A percentile compares a stretch with the other conserved stretches of the same genome.
phyloP scores from a whole-genome alignment of 2,113 vertebrate genomes.

The Turdus rufiventris region DNA sequence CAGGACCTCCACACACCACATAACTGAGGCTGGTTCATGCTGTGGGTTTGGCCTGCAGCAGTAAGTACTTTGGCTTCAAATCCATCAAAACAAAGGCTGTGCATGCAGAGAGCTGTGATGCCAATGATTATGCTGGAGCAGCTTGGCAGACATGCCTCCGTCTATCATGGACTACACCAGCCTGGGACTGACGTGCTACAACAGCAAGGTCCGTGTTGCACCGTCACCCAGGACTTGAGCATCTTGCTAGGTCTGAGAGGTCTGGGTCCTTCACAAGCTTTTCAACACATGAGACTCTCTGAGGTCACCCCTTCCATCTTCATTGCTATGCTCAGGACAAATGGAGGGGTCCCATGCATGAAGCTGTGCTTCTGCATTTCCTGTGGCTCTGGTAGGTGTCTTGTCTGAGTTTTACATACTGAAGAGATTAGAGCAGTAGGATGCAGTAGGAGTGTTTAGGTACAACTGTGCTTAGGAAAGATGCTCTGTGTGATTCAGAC shows the following conservation, averaged over 20 bases:
- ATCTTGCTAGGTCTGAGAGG: neutral
- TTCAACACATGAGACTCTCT: neutral
- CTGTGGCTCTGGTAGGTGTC: neutral
- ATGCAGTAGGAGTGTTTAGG: neutral
- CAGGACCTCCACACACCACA: neutral
- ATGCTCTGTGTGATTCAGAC: fast-evolving
- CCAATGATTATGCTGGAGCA: neutral
- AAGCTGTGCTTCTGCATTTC: neutral
- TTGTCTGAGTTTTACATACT: neutral
- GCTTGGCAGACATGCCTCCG: neutral
- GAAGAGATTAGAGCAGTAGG: neutral
- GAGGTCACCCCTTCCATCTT: neutral
- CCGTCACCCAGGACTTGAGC: neutral
- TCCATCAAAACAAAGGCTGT: neutral
- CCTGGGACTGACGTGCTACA: neutral
- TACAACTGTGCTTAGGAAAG: neutral
- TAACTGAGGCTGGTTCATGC: neutral
- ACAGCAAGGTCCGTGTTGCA: neutral
- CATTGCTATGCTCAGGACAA: neutral
- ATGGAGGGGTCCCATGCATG: neutral
- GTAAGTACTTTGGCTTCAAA: neutral
- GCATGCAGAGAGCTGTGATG: neutral
- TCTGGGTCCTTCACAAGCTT: neutral
- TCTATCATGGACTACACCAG: neutral
- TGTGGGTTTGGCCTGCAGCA: neutral